Evolutionary conservation across 2,113 vertebrate species (phyloP), one percentile per base, ranked within the genome.

Genomic region (Galemys pyrenaicus): DNA sequence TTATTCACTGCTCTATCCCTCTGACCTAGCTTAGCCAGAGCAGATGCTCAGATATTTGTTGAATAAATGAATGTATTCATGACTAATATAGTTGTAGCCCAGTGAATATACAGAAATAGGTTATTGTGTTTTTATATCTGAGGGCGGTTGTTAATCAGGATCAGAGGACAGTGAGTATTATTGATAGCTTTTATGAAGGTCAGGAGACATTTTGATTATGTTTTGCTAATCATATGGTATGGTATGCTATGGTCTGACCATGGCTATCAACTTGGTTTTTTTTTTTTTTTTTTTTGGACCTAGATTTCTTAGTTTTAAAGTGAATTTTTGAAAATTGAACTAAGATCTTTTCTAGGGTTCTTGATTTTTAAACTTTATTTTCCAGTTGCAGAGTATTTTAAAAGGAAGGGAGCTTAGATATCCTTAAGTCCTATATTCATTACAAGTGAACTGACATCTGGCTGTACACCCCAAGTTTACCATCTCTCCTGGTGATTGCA

Each of bases 261-360:
- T 78, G 71, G 15, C 79, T 37, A 60, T 84, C 70, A 89, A 0
- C 20, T 60, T 78, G 49, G n/a, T n/a, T n/a, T n/a, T n/a, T n/a
- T n/a, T n/a, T n/a, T n/a, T n/a, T n/a, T n/a, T n/a, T n/a, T 28
- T 67, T 78, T 64, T 41, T 46, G 79, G 41, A 20, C n/a, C 24
- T 54, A 70, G 56, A 32, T 89, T 83, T 94, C 70, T 83, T 87
- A 65, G 35, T 83, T 65, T 70, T 68, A 83, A 89, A 79, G 65
- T 89, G 6, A 70, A 7, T 28, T 84, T 84, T 83, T 78, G 26
- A 9, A 95, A 77, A 71, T 71, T 84, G 41, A 32, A 73, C 9
- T 71, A 65, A 84, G 9, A 49, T 80, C 44, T 46, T 56, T 78
- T 64, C 78, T 84, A 13, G 46, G 56, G 68, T 89, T 92, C 54